Evolutionary conservation across 2,888 invertebrate genomes (phyloP).

Genomic region (Cryptus armator): DNA sequence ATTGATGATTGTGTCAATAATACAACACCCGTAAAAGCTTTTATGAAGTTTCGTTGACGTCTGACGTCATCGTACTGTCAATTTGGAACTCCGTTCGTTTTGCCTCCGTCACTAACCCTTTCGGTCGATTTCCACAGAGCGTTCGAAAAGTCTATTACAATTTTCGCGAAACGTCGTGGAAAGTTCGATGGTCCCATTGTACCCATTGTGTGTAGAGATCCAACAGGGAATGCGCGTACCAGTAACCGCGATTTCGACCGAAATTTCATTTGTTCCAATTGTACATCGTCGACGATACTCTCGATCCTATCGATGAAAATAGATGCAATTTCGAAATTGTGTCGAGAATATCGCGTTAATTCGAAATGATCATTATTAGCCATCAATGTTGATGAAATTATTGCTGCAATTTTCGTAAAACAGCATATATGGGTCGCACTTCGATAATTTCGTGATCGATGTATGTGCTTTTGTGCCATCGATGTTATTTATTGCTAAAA

Average conservation of each 20-base stretch:
- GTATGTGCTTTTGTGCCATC: too few species aligned
- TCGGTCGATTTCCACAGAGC: conserved; percentile 51
- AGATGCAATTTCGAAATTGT: too few species aligned
- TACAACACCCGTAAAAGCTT: conserved; percentile 62
- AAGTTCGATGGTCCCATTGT: conserved; percentile 20
- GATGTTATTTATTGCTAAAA: neutral
- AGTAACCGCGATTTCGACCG: neutral
- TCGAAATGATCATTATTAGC: neutral
- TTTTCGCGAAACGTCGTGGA: conserved; percentile 31
- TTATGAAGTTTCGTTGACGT: conserved; percentile 58
- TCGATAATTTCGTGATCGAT: neutral
- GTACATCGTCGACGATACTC: neutral
- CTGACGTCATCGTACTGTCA: conserved; percentile 53
- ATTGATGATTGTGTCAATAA: conserved; percentile 37
- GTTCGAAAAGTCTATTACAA: conserved; percentile 53
- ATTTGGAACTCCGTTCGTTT: conserved; percentile 61
- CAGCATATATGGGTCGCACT: neutral
- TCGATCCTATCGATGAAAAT: too few species aligned
- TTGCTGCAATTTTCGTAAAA: neutral
- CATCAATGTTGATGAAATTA: neutral
- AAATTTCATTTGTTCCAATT: neutral
- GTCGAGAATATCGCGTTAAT: too few species aligned
- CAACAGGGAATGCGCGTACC: neutral
- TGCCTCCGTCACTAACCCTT: conserved; percentile 29
- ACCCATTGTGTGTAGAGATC: neutral